Evolutionary conservation across 1,140 invertebrate species (phyloP), one percentile per base, ranked within the genome.

Genomic region (Scaptomyza montana): DNA sequence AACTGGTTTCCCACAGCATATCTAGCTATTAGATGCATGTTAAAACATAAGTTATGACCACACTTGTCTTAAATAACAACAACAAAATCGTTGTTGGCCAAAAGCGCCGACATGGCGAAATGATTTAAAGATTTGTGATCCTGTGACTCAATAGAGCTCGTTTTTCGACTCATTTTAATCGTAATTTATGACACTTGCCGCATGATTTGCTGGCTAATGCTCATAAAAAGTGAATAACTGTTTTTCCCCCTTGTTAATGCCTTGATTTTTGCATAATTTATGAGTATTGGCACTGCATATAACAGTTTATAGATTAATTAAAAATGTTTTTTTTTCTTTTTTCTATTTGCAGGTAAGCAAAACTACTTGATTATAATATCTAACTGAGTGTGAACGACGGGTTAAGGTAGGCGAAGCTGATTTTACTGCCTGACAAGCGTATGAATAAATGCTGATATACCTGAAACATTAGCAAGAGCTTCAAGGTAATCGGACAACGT

Each of bases 231-330:
- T 65, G 53, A 46, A 41, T 56, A 63, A 74, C 69, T 64, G 79
- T 71, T 73, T 73, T 41, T 13, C 3, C 8, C 49, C 33, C 39
- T 8, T 59, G 12, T 13, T 1, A 10, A 41, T 55, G 3, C 4
- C 39, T 54, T 55, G n/a, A 25, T 41, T 45, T 57, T 45, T 33
- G 6, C 8, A 19, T 30, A 47, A 59, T 59, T 59, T 59, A 59
- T 47, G 56, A 47, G 28, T 33, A 30, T 47, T 47, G 46, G 43
- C 56, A 47, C 36, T 36, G 49, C 49, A 63, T 63, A 63, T 16
- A 59, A 74, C 69, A 70, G 73, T 73, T 76, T 78, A 78, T 79
- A 61, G 82, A 86, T 87, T 86, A 87, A 86, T 78, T 73, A 74
- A 70, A 36, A 62, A 62, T 68, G 61, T 72, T 63, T 70, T 60